Evolutionary conservation across 2,888 invertebrate species (phyloP).

Genomic region (Scaptomyza reducta): DNA sequence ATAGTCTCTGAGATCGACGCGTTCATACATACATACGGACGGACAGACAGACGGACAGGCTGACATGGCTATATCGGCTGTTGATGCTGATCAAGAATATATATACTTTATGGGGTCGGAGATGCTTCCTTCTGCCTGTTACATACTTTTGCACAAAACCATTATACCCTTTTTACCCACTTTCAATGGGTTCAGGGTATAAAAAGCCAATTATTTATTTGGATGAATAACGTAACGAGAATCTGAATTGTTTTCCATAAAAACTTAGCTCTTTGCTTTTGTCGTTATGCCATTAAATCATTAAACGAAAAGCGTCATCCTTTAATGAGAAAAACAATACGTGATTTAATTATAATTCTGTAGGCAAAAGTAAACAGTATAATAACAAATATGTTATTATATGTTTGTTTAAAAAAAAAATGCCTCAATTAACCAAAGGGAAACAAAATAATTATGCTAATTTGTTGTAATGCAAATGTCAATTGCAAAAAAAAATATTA

Average conservation of each 20-base stretch:
- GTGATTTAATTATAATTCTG: not conserved
- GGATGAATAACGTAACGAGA: not conserved
- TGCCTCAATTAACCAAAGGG: not conserved
- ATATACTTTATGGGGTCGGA: no score
- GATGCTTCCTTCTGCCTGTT: no score
- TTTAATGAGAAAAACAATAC: not conserved
- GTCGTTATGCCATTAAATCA: not conserved
- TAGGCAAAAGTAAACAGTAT: not conserved
- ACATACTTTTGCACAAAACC: no score
- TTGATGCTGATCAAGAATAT: no score
- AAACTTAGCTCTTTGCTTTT: not conserved
- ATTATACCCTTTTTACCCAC: no score
- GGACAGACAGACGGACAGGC: no score
- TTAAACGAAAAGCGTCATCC: not conserved
- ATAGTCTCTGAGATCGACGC: no score
- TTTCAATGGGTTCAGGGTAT: no score
- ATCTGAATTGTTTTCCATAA: not conserved
- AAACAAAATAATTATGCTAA: not conserved
- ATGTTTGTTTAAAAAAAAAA: not conserved
- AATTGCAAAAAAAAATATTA: not conserved
- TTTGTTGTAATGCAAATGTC: not conserved
- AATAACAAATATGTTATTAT: not conserved
- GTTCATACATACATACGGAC: no score
- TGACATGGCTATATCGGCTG: no score
- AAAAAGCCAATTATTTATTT: not conserved